Conservation (phyloP, 2,113 vertebrate genomes). For the Poicephalus meyeri region DNA sequence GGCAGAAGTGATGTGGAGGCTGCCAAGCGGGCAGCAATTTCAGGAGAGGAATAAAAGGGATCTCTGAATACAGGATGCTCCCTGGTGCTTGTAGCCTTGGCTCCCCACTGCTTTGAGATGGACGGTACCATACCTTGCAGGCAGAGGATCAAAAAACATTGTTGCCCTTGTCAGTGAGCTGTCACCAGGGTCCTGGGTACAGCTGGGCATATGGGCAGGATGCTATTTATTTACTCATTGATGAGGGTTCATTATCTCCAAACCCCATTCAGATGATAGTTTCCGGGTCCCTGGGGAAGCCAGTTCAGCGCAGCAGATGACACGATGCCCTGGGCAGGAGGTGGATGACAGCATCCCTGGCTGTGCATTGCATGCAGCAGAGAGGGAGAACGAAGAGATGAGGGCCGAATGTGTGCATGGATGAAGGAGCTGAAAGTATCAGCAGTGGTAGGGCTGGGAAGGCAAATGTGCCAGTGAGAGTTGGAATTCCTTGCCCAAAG, state of each 20-base stretch:
- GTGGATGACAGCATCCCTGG: constrained; percentile 22
- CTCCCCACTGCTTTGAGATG: not conserved
- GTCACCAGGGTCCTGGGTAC: constrained; percentile 14
- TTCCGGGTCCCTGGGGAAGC: not conserved
- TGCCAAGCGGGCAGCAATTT: not conserved
- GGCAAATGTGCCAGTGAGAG: not conserved
- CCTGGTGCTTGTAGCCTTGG: fast-evolving
- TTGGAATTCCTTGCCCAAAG: constrained; percentile 17
- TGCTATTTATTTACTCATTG: not conserved
- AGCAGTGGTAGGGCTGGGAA: fast-evolving
- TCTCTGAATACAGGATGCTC: not conserved
- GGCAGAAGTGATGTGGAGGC: not conserved
- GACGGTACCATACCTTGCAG: not conserved
- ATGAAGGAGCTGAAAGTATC: not conserved
- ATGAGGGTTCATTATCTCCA: not conserved
- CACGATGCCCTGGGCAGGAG: constrained; percentile 41
- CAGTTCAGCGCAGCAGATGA: constrained; percentile 18
- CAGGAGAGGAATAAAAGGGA: not conserved
- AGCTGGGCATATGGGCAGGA: constrained; percentile 8
- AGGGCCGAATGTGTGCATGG: not conserved
- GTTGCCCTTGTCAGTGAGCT: not conserved
- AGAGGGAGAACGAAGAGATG: not conserved
- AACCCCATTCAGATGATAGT: not conserved
- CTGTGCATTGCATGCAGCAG: not conserved
- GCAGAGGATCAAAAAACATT: constrained; percentile 19